Evolutionary conservation across 2,113 vertebrate species (phyloP).

Genomic region (Tragelaphus imberbis): DNA sequence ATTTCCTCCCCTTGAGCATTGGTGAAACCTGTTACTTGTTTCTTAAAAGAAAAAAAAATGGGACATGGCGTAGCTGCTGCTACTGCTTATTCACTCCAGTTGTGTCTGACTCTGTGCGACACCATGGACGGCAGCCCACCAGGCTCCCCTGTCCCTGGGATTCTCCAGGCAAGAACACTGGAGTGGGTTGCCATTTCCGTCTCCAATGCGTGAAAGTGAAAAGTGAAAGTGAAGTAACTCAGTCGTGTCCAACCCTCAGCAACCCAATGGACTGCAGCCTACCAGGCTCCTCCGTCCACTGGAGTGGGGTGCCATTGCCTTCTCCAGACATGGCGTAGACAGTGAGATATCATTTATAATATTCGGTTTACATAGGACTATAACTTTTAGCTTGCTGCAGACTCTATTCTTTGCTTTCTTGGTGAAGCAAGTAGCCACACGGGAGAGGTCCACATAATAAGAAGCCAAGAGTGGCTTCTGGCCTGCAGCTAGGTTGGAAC

Average conservation of each 20-base stretch:
- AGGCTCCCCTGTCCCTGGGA: no score
- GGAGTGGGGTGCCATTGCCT: no score
- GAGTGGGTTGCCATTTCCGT: no score
- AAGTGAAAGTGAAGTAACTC: no score
- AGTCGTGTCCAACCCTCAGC: no score
- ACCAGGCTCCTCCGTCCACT: no score
- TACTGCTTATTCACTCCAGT: no score
- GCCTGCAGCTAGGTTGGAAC: not conserved
- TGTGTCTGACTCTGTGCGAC: no score
- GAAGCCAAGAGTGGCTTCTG: not conserved
- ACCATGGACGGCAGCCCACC: no score
- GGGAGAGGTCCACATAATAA: not conserved
- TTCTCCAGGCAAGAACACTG: no score
- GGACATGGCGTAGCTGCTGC: not conserved
- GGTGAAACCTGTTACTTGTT: not conserved
- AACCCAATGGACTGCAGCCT: no score
- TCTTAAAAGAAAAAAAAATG: not conserved
- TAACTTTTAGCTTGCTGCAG: not conserved
- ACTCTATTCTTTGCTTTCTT: not conserved
- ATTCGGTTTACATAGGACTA: not conserved
- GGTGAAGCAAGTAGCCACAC: not conserved
- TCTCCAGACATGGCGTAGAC: not conserved
- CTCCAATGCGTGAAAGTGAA: no score
- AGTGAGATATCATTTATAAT: not conserved
- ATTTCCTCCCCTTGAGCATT: not conserved